Conservation (phyloP, 2,113 vertebrate species). For the Dasyurus viverrinus region DNA sequence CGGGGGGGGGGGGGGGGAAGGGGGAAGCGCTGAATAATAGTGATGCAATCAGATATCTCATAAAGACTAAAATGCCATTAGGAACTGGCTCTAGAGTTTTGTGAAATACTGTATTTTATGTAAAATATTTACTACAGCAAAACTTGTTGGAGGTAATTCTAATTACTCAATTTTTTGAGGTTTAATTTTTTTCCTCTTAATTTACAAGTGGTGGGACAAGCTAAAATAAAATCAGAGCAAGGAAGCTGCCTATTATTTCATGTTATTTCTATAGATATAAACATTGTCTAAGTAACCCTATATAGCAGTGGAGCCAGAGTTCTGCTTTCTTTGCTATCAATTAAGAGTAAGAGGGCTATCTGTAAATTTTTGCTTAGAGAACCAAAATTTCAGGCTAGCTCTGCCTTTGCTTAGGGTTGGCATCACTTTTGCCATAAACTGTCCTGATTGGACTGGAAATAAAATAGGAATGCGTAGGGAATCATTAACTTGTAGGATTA, state of each 20-base stretch:
- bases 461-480: slow-evolving; percentile 60
- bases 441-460: slow-evolving; percentile 51
- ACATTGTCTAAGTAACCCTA: slow-evolving; percentile 15
- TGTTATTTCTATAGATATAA: slow-evolving; percentile 37
- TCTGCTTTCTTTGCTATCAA: background rate
- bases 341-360: background rate
- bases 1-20: no score
- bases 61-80: background rate
- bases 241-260: background rate
- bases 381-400: background rate
- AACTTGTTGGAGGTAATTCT: background rate
- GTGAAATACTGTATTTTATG: background rate
- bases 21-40: background rate
- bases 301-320: background rate
- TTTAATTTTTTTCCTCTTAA: slow-evolving; percentile 29
- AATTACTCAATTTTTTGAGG: background rate
- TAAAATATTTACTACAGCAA: background rate
- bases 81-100: background rate
- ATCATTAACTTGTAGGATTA: slow-evolving; percentile 67
- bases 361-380: slow-evolving; percentile 5
- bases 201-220: background rate
- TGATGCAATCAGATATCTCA: background rate
- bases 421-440: slow-evolving; percentile 37
- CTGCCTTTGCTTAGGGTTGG: background rate
- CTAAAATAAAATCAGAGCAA: background rate